Evolutionary conservation across 2,797 vertebrate species (phyloP).

Genomic region (Epinephelus malabaricus): DNA sequence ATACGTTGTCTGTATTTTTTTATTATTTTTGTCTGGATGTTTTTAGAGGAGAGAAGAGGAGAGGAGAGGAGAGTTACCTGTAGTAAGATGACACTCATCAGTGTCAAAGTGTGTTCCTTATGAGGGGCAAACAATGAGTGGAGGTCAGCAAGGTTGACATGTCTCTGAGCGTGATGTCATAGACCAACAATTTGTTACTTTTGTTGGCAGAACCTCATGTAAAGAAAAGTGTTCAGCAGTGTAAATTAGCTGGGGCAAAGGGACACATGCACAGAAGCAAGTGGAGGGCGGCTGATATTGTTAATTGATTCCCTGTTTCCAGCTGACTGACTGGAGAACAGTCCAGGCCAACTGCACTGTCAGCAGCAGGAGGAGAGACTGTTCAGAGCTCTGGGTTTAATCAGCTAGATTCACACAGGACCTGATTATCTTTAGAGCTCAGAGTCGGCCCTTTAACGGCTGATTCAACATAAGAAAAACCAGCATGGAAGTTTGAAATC

Average conservation of each 20-base stretch:
- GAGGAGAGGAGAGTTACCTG: too few species aligned
- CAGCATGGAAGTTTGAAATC: not conserved
- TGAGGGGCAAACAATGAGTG: not conserved
- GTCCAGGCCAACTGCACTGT: not conserved
- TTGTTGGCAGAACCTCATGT: not conserved
- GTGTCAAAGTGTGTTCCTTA: not conserved
- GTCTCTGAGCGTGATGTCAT: not conserved
- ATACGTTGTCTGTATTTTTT: too few species aligned
- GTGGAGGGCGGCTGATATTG: not conserved
- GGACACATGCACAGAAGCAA: not conserved
- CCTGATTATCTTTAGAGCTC: not conserved
- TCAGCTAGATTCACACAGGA: not conserved
- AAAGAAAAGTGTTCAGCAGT: not conserved
- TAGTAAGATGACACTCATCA: too few species aligned
- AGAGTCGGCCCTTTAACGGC: not conserved
- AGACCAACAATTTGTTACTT: not conserved
- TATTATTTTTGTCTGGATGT: too few species aligned
- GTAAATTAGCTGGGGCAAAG: not conserved
- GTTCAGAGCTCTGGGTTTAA: not conserved
- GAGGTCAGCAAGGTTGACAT: not conserved
- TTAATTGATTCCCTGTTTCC: constrained; percentile 28
- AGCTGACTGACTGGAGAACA: constrained; percentile 5
- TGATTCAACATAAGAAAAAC: not conserved
- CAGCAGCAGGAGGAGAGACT: constrained; percentile 12
- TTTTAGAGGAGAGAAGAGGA: too few species aligned